These are phyloP conservation scores for Corvus moneduloides DNA, from an alignment of 2,113 vertebrate genomes.

Conservation along the genomic window DNA sequence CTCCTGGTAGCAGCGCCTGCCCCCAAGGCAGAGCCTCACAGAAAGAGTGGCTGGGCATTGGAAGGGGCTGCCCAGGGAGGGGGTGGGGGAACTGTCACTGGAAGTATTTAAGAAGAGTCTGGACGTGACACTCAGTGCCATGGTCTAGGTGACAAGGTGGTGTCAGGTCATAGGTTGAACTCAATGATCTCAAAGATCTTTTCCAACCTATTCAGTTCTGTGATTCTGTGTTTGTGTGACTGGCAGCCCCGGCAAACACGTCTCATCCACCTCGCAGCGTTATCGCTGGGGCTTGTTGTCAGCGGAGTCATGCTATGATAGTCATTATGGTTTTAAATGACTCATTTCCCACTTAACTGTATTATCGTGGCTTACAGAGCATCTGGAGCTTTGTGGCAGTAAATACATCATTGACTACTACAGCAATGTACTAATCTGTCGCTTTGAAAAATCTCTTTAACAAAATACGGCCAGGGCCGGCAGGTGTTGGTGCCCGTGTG, in stretches of 20 bases:
- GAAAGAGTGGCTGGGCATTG: background rate
- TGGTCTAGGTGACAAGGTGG: background rate
- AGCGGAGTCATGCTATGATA: background rate
- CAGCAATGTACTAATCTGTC: background rate
- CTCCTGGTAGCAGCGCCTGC: fast-evolving
- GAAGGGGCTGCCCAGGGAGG: background rate
- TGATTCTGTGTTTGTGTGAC: background rate
- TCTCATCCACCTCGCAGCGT: fast-evolving
- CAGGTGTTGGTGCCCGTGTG: background rate
- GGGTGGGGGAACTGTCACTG: background rate
- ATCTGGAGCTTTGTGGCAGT: constrained; percentile 3
- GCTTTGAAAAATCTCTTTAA: background rate
- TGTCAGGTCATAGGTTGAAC: background rate
- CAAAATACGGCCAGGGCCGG: fast-evolving
- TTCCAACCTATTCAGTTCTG: background rate
- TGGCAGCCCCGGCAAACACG: fast-evolving
- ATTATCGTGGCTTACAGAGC: constrained; percentile 4
- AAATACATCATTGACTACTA: background rate
- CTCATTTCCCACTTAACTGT: constrained; percentile 44
- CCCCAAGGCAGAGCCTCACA: background rate
- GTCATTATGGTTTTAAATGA: background rate
- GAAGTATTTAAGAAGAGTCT: background rate
- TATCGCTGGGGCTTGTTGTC: background rate
- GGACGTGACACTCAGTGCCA: background rate
- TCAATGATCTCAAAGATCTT: background rate